Base-by-base conservation (phyloP, 1,140 invertebrate genomes). In the Lysiphlebus fabarum region DNA sequence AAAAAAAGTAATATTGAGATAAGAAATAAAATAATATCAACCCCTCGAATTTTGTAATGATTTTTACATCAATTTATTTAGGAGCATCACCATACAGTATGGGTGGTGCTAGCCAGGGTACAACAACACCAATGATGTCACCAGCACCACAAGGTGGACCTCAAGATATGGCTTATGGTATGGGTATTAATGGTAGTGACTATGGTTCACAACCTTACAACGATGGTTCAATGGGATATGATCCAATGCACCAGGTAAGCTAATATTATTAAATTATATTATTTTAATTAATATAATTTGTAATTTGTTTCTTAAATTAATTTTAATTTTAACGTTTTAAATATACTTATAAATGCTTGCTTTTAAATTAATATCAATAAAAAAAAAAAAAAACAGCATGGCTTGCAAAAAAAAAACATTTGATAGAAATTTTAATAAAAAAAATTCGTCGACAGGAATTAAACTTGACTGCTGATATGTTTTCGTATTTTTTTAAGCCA, bases 91-190 rank as follows among this genome's bases (percentile, higher is more conserved):
- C 92, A 55, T 96, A 95, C 83, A 92, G 88, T 68, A 89, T 93
- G 88, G 90, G 89, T 64, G 84, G 86, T 63, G 87, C 88, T 59
- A 87, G 89, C 58, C 89, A 90, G 69, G 91, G 91, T 64, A 92
- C 91, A 53, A 89, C 92, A 54, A 94, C 91, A 67, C 91, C 91
- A 45, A 92, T 95, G 90, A 93, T 95, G 90, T 93, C 91, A 58
- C 92, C 92, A 63, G 92, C 92, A 69, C 91, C 92, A 42, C 85
- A 89, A 62, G 77, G 82, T 44, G 81, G 79, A 50, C 76, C 79
- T 3, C 90, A 93, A 76, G 92, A 94, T 76, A 90, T 89, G 67
- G 92, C 93, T 84, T 94, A 94, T 78, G 87, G 88, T 61, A 90
- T 94, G 84, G 89, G 88, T 40, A 90, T 91, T 67, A 88, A 88